phyloP scores from a whole-genome alignment of 2,113 vertebrate species.

The Dascyllus trimaculatus region DNA sequence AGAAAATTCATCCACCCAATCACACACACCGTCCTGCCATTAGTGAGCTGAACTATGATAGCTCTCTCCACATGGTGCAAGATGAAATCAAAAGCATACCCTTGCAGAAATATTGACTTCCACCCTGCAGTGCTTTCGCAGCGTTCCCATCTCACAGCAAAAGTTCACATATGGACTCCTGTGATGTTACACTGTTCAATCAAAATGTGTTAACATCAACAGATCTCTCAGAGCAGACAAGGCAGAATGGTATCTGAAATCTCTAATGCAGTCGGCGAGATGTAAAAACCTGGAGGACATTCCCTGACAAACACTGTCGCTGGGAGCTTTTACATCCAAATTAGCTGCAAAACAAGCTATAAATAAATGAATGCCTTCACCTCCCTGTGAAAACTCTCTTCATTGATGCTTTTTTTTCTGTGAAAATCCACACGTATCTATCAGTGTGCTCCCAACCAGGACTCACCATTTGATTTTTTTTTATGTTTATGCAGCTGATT shows the following conservation, averaged over 20 bases:
- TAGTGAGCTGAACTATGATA: conserved; percentile 38
- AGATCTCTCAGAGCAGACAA: conserved; percentile 26
- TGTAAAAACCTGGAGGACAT: conserved; percentile 7
- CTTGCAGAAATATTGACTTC: conserved; percentile 69
- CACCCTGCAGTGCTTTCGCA: conserved; percentile 50
- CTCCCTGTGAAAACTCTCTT: conserved; percentile 1
- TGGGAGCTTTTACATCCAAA: not conserved
- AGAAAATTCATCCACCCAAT: not conserved
- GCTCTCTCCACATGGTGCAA: conserved; percentile 27
- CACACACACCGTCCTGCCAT: conserved; percentile 26
- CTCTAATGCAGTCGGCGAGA: not conserved
- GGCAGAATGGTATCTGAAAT: not conserved
- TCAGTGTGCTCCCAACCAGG: not conserved
- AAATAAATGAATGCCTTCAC: not conserved
- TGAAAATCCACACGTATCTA: not conserved
- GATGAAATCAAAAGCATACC: conserved; percentile 60
- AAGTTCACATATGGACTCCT: conserved; percentile 59
- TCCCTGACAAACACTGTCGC: not conserved
- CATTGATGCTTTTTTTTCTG: not conserved
- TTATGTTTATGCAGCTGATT: not conserved
- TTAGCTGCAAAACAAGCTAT: not conserved
- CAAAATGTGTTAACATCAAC: conserved; percentile 41
- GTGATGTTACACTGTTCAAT: conserved; percentile 52
- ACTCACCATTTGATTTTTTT: conserved; percentile 2
- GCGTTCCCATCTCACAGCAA: conserved; percentile 47